A percentile compares a stretch with the other conserved stretches of the same genome.
These are phyloP conservation scores for Cremastinae sp. DNA, from an alignment of 2,888 invertebrate species.

Conservation along the genomic window DNA sequence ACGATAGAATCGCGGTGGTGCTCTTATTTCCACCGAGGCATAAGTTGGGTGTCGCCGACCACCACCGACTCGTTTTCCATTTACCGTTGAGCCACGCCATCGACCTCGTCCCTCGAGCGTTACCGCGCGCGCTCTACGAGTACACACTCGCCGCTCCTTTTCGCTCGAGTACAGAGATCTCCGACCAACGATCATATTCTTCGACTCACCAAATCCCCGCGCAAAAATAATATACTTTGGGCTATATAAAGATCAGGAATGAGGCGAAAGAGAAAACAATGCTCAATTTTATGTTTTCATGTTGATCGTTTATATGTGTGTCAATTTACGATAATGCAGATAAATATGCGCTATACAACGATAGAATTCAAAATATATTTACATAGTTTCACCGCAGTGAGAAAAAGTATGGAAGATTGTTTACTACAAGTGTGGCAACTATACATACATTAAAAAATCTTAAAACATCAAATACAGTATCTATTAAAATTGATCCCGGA, in stretches of 20 bases:
- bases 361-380: too few species aligned
- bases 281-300: too few species aligned
- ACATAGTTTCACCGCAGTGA: too few species aligned
- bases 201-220: constrained; percentile 12
- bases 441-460: too few species aligned
- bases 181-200: constrained; percentile 25
- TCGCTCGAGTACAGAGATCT: constrained; percentile 12
- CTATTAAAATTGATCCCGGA: too few species aligned
- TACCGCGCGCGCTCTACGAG: constrained; percentile 47
- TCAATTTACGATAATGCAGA: too few species aligned
- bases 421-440: too few species aligned
- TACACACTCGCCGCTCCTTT: constrained; percentile 47
- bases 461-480: too few species aligned
- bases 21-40: constrained; percentile 56
- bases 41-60: constrained; percentile 72
- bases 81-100: constrained; percentile 62
- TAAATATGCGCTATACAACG: too few species aligned
- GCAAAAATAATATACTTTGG: constrained; percentile 14
- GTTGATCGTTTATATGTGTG: too few species aligned
- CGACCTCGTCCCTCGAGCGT: constrained; percentile 53
- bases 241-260: constrained; percentile 17
- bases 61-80: constrained; percentile 74
- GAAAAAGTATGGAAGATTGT: too few species aligned
- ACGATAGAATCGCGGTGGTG: constrained; percentile 40
- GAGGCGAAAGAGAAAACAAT: not conserved